Evolutionary conservation across 2,113 vertebrate species (phyloP).

Genomic region (Channa argus): DNA sequence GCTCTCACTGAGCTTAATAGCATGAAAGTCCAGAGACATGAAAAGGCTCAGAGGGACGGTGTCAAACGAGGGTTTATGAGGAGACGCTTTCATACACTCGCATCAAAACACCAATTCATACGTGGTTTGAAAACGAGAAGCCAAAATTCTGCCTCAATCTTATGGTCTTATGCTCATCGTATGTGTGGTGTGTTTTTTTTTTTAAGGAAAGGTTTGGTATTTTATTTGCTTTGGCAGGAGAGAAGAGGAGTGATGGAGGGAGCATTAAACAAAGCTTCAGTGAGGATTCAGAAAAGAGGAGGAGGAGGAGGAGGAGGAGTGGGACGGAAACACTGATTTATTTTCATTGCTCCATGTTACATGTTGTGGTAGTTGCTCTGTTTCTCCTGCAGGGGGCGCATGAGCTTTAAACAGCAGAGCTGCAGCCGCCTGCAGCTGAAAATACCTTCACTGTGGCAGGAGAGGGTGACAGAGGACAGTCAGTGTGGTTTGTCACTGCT

Average conservation of each 20-base stretch:
- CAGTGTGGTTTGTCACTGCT: conserved; percentile 23
- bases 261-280: conserved; percentile 30
- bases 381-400: conserved; percentile 59
- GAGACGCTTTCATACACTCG: background rate
- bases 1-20: conserved; percentile 41
- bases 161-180: too few species aligned
- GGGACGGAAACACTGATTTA: background rate
- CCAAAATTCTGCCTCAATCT: too few species aligned
- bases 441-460: too few species aligned
- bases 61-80: conserved; percentile 7
- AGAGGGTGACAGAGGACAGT: too few species aligned
- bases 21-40: conserved; percentile 38
- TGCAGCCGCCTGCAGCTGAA: too few species aligned
- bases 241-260: background rate
- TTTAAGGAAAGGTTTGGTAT: conserved; percentile 15
- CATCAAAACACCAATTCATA: too few species aligned
- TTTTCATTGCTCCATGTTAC: background rate
- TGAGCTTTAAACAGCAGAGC: conserved; percentile 3
- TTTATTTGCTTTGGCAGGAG: conserved; percentile 37
- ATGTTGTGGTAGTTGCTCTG: background rate
- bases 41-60: background rate
- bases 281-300: conserved; percentile 32
- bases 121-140: background rate
- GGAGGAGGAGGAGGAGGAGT: conserved; percentile 9
- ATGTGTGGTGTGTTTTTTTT: too few species aligned